Evolutionary conservation across 2,888 invertebrate species (phyloP).

Genomic region (Dilophus febrilis): DNA sequence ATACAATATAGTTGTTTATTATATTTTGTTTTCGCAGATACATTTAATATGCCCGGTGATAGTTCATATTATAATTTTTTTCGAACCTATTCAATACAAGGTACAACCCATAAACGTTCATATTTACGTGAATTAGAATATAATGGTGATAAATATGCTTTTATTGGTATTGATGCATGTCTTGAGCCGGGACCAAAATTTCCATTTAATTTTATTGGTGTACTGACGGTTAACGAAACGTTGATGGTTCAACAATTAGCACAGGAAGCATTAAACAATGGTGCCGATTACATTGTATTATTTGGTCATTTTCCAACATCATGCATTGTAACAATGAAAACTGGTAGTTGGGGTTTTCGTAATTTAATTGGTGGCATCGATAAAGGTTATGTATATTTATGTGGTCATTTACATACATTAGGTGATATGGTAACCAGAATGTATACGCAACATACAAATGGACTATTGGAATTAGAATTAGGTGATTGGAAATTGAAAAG

Average conservation of each 20-base stretch:
- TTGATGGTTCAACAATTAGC: conserved; percentile 38
- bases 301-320: conserved; percentile 91
- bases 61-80: conserved; percentile 58
- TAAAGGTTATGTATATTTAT: conserved; percentile 58
- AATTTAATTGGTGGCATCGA: conserved; percentile 39
- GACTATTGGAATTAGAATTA: conserved; percentile 72
- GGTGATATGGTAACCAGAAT: conserved; percentile 63
- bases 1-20: not conserved
- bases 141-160: conserved; percentile 50
- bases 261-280: conserved; percentile 32
- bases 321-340: conserved; percentile 47
- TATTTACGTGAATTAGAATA: conserved; percentile 44
- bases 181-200: conserved; percentile 70
- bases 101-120: conserved; percentile 46
- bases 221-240: conserved; percentile 41
- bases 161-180: conserved; percentile 75
- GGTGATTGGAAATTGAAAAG: conserved; percentile 87
- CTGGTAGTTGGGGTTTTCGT: conserved; percentile 34
- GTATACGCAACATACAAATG: conserved; percentile 71
- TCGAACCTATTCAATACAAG: conserved; percentile 64
- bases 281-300: conserved; percentile 48
- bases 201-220: conserved; percentile 83
- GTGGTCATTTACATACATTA: conserved; percentile 79
- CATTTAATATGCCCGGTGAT: conserved; percentile 62
- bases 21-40: conserved; percentile 43